Percentiles rank a stretch among this genome's conserved stretches.
Evolutionary conservation across 92 coral and sea anemone species (phyloP).

Genomic region (Epizoanthus fatuus): DNA sequence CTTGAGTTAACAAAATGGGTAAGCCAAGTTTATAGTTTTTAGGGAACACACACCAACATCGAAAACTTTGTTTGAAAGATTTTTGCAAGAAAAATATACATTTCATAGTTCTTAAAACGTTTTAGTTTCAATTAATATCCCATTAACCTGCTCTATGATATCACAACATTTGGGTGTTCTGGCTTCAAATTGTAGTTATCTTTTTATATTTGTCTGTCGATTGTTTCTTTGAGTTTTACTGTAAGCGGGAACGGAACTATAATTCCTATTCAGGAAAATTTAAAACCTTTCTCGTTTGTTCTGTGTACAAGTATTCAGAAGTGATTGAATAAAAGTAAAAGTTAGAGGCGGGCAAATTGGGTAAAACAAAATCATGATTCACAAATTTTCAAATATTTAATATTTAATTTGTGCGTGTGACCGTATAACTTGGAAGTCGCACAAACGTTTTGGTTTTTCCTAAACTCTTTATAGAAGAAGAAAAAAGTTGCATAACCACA

Average conservation of each 20-base stretch:
- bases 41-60: neutral
- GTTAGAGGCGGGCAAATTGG: constrained; percentile 20
- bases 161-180: constrained; percentile 55
- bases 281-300: neutral
- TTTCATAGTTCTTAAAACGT: constrained; percentile 72
- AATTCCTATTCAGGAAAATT: neutral
- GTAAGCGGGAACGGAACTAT: neutral
- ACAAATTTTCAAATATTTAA: constrained; percentile 12
- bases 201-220: constrained; percentile 22
- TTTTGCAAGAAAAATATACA: constrained; percentile 48
- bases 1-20: constrained; percentile 27
- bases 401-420: constrained; percentile 17
- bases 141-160: constrained; percentile 71
- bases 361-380: neutral
- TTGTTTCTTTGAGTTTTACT: neutral
- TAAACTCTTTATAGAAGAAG: constrained; percentile 47
- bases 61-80: neutral
- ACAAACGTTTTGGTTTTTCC: constrained; percentile 48
- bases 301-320: neutral
- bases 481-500: constrained; percentile 63
- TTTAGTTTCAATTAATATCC: constrained; percentile 83
- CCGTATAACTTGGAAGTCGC: neutral
- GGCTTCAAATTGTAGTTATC: constrained; percentile 63
- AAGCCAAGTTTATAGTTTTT: neutral
- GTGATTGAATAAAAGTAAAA: constrained; percentile 31